A percentile compares a stretch with the other conserved stretches of the same genome.
Evolutionary conservation across 1,140 invertebrate species (phyloP).

Genomic region (Limonius californicus): DNA sequence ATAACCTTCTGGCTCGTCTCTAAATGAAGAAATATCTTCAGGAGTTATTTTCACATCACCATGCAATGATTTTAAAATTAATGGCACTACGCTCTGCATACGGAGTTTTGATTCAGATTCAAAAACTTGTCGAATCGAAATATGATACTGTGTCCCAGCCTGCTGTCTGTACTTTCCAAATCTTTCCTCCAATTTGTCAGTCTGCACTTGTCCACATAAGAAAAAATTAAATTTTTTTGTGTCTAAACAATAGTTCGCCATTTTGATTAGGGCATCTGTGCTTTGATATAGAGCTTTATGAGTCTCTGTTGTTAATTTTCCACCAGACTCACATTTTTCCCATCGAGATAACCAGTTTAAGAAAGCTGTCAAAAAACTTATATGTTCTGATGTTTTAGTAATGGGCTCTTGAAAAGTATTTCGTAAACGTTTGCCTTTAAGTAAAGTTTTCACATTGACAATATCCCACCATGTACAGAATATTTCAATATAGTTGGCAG

Average conservation of each 20-base stretch:
- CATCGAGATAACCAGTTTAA: not conserved
- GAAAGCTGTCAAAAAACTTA: not conserved
- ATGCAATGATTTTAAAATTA: too few relatives aligned
- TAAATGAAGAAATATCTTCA: too few relatives aligned
- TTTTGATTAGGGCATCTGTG: not conserved
- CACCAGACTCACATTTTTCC: not conserved
- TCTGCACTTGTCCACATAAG: not conserved
- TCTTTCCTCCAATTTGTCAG: not conserved
- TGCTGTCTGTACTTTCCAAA: not conserved
- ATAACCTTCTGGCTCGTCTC: too few relatives aligned
- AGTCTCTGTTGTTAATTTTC: not conserved
- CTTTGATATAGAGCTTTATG: not conserved
- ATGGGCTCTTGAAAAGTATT: not conserved
- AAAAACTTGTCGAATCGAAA: not conserved
- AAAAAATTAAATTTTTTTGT: not conserved
- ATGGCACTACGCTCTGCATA: not conserved
- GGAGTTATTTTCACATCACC: too few relatives aligned
- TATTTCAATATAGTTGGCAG: not conserved
- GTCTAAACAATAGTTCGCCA: not conserved
- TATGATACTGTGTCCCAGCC: not conserved
- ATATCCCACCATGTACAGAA: not conserved
- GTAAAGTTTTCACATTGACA: too few relatives aligned
- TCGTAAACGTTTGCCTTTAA: not conserved
- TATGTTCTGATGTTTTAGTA: not conserved
- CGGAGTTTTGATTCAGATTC: not conserved